These are phyloP conservation scores for Notolepis coatsorum DNA, from an alignment of 2,797 vertebrate genomes.

Conservation along the genomic window DNA sequence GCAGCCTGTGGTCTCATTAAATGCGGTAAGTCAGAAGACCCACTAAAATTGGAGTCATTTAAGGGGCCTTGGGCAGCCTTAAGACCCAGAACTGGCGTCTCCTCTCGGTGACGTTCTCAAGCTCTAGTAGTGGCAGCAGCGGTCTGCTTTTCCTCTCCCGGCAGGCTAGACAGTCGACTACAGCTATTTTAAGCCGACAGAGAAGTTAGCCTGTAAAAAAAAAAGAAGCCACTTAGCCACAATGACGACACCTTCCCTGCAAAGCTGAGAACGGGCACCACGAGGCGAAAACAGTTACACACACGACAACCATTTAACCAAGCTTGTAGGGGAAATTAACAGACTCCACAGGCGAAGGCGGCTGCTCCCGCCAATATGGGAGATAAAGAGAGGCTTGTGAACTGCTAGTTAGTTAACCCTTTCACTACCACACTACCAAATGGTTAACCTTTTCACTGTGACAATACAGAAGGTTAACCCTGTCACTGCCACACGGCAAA, in stretches of 20 bases:
- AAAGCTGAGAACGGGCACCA: slow-evolving; percentile 50
- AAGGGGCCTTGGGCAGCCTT: not conserved
- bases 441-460: too few species aligned
- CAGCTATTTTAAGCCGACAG: slow-evolving; percentile 58
- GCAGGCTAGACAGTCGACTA: not conserved
- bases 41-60: slow-evolving; percentile 1
- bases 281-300: slow-evolving; percentile 18
- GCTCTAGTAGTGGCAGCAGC: not conserved
- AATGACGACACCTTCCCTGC: slow-evolving; percentile 46
- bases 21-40: not conserved
- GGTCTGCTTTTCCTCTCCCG: slow-evolving; percentile 20
- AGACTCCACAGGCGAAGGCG: slow-evolving; percentile 60
- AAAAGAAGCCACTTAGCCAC: slow-evolving; percentile 47
- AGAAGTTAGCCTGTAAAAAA: slow-evolving; percentile 55
- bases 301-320: slow-evolving; percentile 45
- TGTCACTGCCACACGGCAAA: too few species aligned
- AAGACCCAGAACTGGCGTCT: slow-evolving; percentile 6
- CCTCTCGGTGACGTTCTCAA: not conserved
- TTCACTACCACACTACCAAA: too few species aligned
- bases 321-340: slow-evolving; percentile 51
- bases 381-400: slow-evolving; percentile 27
- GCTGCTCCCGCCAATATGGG: slow-evolving; percentile 49
- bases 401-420: slow-evolving; percentile 39
- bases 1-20: too few species aligned
- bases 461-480: too few species aligned